Evolutionary conservation across 2,113 vertebrate genomes (phyloP).

Genomic region (Cynoglossus semilaevis): DNA sequence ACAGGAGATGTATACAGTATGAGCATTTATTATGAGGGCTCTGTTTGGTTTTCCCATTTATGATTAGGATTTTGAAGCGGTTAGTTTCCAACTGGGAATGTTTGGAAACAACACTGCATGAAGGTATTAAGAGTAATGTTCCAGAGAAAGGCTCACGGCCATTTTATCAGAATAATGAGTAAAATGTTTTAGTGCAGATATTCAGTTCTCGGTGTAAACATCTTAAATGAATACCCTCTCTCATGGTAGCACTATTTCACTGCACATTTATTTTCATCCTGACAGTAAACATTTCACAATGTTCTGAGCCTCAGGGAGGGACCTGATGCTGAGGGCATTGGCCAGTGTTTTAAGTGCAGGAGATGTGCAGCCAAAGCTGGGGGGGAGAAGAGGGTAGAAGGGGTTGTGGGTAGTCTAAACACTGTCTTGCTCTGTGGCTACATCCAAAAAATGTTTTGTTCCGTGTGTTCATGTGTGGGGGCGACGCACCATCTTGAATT

Average conservation of each 20-base stretch:
- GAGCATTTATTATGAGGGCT: not conserved
- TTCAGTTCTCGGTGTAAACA: slow-evolving; percentile 17
- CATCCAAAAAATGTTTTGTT: slow-evolving; percentile 55
- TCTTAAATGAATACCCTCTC: slow-evolving; percentile 18
- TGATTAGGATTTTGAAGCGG: slow-evolving; percentile 3
- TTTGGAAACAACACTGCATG: slow-evolving; percentile 18
- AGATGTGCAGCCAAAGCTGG: slow-evolving; percentile 21
- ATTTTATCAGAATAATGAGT: slow-evolving; percentile 13
- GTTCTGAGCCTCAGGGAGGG: slow-evolving; percentile 40
- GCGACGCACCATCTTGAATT: slow-evolving; percentile 39
- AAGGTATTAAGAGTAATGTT: slow-evolving; percentile 19
- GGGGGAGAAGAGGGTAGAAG: slow-evolving; percentile 34
- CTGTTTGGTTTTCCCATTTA: not conserved
- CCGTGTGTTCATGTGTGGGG: slow-evolving; percentile 27
- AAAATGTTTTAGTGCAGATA: slow-evolving; percentile 28
- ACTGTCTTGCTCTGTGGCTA: slow-evolving; percentile 62
- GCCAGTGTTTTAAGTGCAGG: slow-evolving; percentile 27
- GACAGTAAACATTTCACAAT: slow-evolving; percentile 54
- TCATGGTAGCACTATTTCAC: slow-evolving; percentile 14
- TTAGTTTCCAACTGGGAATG: slow-evolving; percentile 13
- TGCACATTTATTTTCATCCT: slow-evolving; percentile 37
- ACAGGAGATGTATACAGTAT: slow-evolving; percentile 12
- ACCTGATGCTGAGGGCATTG: slow-evolving; percentile 35
- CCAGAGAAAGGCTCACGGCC: not conserved
- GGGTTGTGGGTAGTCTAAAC: slow-evolving; percentile 67